A percentile compares a stretch with the other conserved stretches of the same genome.
Evolutionary conservation across 2,797 vertebrate species (phyloP).

Genomic region (Muraenolepis orangiensis): DNA sequence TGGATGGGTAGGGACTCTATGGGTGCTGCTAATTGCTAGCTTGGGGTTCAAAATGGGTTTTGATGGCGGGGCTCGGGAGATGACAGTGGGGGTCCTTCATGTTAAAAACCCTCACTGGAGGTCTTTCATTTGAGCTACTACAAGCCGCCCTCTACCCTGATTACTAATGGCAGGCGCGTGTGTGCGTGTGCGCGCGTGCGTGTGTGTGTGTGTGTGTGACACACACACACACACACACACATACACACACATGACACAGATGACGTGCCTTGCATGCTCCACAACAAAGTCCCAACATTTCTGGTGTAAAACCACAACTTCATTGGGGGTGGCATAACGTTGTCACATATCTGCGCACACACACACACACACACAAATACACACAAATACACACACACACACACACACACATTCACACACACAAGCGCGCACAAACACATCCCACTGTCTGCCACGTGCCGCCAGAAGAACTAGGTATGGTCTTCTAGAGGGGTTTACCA

Average conservation of each 20-base stretch:
- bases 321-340: background rate
- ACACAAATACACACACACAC: slow-evolving; percentile 9
- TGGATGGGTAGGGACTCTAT: slow-evolving; percentile 39
- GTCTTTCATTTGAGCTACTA: slow-evolving; percentile 55
- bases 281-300: background rate
- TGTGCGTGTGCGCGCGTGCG: background rate
- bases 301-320: background rate
- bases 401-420: slow-evolving; percentile 3
- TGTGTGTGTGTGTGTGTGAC: slow-evolving; percentile 5
- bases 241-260: background rate
- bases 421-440: slow-evolving; percentile 3
- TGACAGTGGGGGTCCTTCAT: slow-evolving; percentile 40
- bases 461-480: background rate
- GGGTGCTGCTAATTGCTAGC: slow-evolving; percentile 56
- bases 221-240: background rate
- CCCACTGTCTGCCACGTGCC: slow-evolving; percentile 4
- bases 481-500: background rate
- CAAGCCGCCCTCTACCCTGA: slow-evolving; percentile 36
- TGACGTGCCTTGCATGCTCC: background rate
- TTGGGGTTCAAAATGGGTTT: slow-evolving; percentile 45
- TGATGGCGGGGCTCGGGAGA: background rate
- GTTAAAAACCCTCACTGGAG: slow-evolving; percentile 55
- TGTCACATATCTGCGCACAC: background rate
- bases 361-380: too few relatives aligned
- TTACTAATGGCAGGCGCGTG: background rate